Evolutionary conservation across 1,140 invertebrate species (phyloP), one percentile per base, ranked within the genome.

Genomic region (Pemphigus obesinymphae): DNA sequence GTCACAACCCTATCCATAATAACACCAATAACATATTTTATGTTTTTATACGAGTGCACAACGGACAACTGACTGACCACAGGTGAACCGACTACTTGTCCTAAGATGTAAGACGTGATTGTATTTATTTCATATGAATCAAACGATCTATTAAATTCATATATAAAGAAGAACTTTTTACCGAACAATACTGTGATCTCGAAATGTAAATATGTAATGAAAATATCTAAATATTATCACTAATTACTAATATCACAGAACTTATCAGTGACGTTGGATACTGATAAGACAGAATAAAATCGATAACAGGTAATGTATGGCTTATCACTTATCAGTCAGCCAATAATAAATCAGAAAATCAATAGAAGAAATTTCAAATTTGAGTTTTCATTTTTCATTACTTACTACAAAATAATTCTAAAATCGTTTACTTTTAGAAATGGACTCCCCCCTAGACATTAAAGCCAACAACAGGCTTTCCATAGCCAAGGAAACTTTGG

Each of bases 401-500:
- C 29, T 63, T 15, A 5, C 8, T 37, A 17, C 7, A 6, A 7
- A n/a, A n/a, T n/a, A n/a, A n/a, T n/a, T n/a, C n/a, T n/a, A n/a
- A n/a, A n/a, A n/a, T n/a, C n/a, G n/a, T 37, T 66, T 55, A 26
- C 23, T 29, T 23, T 23, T 70, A 70, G 15, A 23, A 43, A 70
- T 70, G 66, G 66, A 70, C 10, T 8, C 66, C 23, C 6, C n/a
- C 0, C 6, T 45, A 45, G 66, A 70, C 2, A 6, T 70, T 5
- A 70, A 43, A 45, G 17, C 20, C 66, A 40, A 40, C 66, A 70
- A 70, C 23, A 70, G 26, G 66, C 50, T 91, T 84, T 87, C 90
- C 84, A 89, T 88, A 85, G 90, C 90, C 82, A 90, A 90, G 87
- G 89, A 91, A 84, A 91, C 90, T 75, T 86, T 91, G 82, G 90